Conservation (phyloP, 2,797 vertebrate species). For the Crax fasciolata region DNA sequence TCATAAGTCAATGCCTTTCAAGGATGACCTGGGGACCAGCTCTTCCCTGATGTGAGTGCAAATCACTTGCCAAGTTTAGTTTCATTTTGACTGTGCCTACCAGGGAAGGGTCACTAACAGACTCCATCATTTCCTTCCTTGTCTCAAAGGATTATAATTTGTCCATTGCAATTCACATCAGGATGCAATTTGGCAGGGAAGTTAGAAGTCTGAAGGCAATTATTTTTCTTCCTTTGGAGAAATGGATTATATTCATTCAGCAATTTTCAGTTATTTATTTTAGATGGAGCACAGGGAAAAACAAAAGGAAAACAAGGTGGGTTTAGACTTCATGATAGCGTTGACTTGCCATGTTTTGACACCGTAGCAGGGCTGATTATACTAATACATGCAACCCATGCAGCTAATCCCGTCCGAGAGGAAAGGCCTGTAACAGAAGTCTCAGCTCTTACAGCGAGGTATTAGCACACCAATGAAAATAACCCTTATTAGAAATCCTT, state of each 20-base stretch:
- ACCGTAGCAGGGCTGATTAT: slow-evolving; percentile 32
- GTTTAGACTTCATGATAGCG: slow-evolving; percentile 29
- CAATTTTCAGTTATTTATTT: slow-evolving; percentile 64
- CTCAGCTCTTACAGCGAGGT: background rate
- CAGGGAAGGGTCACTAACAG: slow-evolving; percentile 69
- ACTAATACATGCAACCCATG: slow-evolving; percentile 16
- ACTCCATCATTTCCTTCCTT: slow-evolving; percentile 32
- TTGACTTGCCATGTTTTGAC: slow-evolving; percentile 52
- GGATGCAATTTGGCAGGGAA: slow-evolving; percentile 71
- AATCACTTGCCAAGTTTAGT: slow-evolving; percentile 58
- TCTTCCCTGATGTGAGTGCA: slow-evolving; percentile 34
- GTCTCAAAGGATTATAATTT: slow-evolving; percentile 68
- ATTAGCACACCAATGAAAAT: slow-evolving; percentile 17
- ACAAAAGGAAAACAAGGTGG: slow-evolving; percentile 30
- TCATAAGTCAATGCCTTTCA: background rate
- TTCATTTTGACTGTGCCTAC: slow-evolving; percentile 55
- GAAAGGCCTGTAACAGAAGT: background rate
- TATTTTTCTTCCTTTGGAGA: slow-evolving; percentile 67
- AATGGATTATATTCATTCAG: slow-evolving; percentile 51
- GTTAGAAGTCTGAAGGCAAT: slow-evolving; percentile 68
- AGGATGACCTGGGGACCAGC: slow-evolving; percentile 17
- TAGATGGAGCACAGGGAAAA: background rate
- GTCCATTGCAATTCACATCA: slow-evolving; percentile 71
- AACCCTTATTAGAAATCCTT: background rate
- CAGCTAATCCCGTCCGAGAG: slow-evolving; percentile 11